phyloP scores from a whole-genome alignment of 1,140 invertebrate species.

The Rhynchophorus ferrugineus region DNA sequence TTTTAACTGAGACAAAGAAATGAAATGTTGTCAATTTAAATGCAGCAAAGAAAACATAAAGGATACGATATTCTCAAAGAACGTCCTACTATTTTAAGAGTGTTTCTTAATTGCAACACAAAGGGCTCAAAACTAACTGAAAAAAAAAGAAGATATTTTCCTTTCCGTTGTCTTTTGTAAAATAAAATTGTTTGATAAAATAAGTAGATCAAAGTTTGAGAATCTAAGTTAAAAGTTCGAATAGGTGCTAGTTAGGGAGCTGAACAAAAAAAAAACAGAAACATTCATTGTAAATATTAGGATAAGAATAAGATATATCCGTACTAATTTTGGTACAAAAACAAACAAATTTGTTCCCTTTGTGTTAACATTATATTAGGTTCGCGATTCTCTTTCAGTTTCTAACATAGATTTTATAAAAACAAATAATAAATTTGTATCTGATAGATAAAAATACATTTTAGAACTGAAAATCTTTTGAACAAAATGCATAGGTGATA shows the following conservation, averaged over 20 bases:
- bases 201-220: background rate
- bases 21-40: background rate
- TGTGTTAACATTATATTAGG: constrained; percentile 3
- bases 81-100: background rate
- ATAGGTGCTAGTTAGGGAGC: constrained; percentile 9
- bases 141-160: background rate
- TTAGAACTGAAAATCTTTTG: background rate
- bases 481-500: constrained; percentile 1
- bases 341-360: constrained; percentile 12
- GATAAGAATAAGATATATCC: constrained; percentile 4
- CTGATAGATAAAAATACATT: constrained; percentile 1
- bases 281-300: constrained; percentile 16
- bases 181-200: background rate
- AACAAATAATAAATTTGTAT: constrained; percentile 11
- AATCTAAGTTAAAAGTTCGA: constrained; percentile 13
- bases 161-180: background rate
- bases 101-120: background rate
- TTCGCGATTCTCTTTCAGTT: constrained; percentile 4
- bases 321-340: background rate
- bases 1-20: background rate
- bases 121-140: background rate
- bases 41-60: background rate
- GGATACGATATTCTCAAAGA: background rate
- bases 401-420: constrained; percentile 17
- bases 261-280: constrained; percentile 8